A percentile compares a stretch with the other conserved stretches of the same genome.
Evolutionary conservation across 2,888 invertebrate genomes (phyloP).

Genomic region (Homarus gammarus): DNA sequence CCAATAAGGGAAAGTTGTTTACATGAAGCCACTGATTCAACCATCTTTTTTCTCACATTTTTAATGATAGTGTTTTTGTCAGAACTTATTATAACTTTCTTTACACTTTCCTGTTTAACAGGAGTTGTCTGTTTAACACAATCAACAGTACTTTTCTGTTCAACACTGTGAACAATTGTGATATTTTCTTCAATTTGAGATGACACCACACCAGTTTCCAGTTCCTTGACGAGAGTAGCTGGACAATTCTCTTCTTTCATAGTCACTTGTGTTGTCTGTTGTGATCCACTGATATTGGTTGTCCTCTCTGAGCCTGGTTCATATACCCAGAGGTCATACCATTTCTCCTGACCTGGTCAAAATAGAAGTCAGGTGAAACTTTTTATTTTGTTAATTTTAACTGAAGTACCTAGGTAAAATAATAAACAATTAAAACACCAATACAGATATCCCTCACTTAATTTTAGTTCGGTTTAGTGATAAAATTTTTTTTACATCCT

Average conservation of each 20-base stretch:
- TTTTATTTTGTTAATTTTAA: too few relatives aligned
- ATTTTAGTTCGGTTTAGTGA: too few relatives aligned
- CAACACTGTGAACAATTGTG: constrained; percentile 26
- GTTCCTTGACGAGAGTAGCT: constrained; percentile 35
- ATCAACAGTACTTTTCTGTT: background rate
- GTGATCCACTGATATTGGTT: background rate
- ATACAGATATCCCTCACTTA: too few relatives aligned
- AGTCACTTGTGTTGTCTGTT: background rate
- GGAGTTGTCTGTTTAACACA: background rate
- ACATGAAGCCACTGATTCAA: background rate
- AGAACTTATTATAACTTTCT: background rate
- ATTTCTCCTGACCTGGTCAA: constrained; percentile 60
- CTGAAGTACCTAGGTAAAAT: too few relatives aligned
- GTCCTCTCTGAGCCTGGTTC: constrained; percentile 2
- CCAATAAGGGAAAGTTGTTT: background rate
- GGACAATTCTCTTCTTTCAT: constrained; percentile 33
- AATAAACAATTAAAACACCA: too few relatives aligned
- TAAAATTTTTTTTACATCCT: too few relatives aligned
- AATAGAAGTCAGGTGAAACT: background rate
- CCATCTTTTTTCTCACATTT: background rate
- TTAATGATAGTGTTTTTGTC: background rate
- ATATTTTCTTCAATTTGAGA: constrained; percentile 44
- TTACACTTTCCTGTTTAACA: constrained; percentile 2
- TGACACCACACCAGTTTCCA: constrained; percentile 33
- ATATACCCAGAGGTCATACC: constrained; percentile 68